Conservation (phyloP, 2,888 invertebrate species). For the Timema cristinae region DNA sequence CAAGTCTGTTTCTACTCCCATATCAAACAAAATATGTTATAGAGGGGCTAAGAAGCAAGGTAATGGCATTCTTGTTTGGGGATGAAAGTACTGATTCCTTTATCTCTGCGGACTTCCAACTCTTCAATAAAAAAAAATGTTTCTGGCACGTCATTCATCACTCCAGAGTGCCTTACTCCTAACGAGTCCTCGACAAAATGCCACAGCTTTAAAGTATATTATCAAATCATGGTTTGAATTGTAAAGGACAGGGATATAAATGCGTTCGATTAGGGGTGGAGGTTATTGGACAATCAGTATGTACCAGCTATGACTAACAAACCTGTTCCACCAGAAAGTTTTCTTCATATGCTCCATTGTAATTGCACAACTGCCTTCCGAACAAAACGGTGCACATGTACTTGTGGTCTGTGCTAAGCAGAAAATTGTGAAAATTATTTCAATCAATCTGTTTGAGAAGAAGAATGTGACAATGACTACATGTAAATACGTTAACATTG, state of each 20-base stretch:
- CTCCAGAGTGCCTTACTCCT: constrained; percentile 1
- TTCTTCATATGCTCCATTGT: too few relatives aligned
- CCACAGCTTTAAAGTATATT: neutral
- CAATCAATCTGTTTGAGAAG: too few relatives aligned
- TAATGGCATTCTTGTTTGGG: neutral
- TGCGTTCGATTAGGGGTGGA: neutral
- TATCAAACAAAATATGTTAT: neutral
- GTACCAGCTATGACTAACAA: neutral
- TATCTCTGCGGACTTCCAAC: neutral
- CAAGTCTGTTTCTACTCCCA: neutral
- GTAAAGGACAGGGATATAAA: neutral
- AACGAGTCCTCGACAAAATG: constrained; percentile 3
- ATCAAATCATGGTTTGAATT: neutral
- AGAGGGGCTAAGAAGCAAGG: neutral
- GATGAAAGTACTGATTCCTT: neutral
- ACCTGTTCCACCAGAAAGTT: neutral
- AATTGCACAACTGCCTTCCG: constrained; percentile 8
- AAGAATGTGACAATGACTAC: too few relatives aligned
- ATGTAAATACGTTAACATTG: too few relatives aligned
- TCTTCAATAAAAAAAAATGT: neutral
- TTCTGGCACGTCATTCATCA: neutral
- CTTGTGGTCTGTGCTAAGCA: neutral
- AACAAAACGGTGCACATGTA: neutral
- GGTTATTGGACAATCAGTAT: neutral
- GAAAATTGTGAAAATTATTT: neutral